Conservation (phyloP, 2,113 vertebrate genomes). For the Amblyopsis rosae region DNA sequence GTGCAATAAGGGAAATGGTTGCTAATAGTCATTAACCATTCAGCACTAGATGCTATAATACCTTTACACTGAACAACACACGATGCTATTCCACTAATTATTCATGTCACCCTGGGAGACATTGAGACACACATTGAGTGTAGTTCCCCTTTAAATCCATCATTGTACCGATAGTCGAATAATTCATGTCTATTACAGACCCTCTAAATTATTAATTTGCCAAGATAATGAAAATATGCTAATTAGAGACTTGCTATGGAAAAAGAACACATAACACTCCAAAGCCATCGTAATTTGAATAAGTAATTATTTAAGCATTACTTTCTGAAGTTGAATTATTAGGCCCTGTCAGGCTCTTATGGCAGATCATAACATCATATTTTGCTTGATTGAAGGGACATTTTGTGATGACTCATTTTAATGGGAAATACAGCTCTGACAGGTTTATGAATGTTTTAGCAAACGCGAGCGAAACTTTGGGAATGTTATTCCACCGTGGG, state of each 20-base stretch:
- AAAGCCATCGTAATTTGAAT: slow-evolving; percentile 84
- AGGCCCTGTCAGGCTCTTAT: slow-evolving; percentile 61
- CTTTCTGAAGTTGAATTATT: slow-evolving; percentile 83
- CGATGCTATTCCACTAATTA: slow-evolving; percentile 64
- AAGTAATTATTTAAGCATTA: slow-evolving; percentile 85
- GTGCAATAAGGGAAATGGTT: neutral
- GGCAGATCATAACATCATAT: slow-evolving; percentile 63
- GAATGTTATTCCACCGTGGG: neutral
- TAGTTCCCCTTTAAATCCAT: slow-evolving; percentile 77
- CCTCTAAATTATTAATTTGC: slow-evolving; percentile 86
- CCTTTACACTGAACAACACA: slow-evolving; percentile 1
- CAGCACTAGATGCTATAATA: slow-evolving; percentile 19
- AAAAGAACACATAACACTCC: slow-evolving; percentile 82
- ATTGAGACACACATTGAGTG: slow-evolving; percentile 74
- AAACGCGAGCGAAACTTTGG: neutral
- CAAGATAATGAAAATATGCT: slow-evolving; percentile 90
- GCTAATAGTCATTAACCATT: neutral
- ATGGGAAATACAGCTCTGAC: slow-evolving; percentile 23
- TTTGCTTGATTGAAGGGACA: slow-evolving; percentile 57
- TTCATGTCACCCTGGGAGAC: slow-evolving; percentile 71
- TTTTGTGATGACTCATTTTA: slow-evolving; percentile 62
- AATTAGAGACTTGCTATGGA: slow-evolving; percentile 83
- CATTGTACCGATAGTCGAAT: slow-evolving; percentile 70
- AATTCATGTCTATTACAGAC: slow-evolving; percentile 79
- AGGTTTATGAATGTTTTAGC: slow-evolving; percentile 23